Conservation (phyloP, 2,888 invertebrate genomes). For the Dione juno region DNA sequence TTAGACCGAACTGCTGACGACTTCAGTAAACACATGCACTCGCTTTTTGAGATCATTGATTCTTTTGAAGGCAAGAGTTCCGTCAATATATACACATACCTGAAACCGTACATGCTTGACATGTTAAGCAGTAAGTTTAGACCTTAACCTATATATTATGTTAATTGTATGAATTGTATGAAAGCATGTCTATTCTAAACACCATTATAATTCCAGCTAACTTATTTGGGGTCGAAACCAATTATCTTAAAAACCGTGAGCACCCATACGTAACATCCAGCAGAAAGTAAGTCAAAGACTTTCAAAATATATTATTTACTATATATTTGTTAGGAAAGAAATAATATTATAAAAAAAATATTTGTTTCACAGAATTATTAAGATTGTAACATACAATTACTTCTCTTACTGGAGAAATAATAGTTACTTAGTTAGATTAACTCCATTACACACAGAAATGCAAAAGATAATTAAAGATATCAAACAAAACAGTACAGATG, state of each 20-base stretch:
- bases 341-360: no score
- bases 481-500: slow-evolving; percentile 47
- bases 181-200: background rate
- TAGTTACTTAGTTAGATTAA: slow-evolving; percentile 48
- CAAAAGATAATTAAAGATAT: slow-evolving; percentile 50
- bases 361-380: slow-evolving; percentile 49
- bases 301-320: background rate
- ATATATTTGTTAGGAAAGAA: no score
- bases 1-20: slow-evolving; percentile 49
- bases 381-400: slow-evolving; percentile 51
- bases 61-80: slow-evolving; percentile 42
- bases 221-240: slow-evolving; percentile 52
- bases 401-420: slow-evolving; percentile 57
- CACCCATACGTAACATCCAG: slow-evolving; percentile 52
- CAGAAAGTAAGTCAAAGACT: slow-evolving; percentile 47
- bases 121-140: slow-evolving; percentile 51
- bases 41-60: slow-evolving; percentile 50
- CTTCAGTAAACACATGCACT: slow-evolving; percentile 49
- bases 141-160: background rate
- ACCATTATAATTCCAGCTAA: slow-evolving; percentile 46
- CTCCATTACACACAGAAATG: slow-evolving; percentile 53
- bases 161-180: background rate
- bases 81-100: slow-evolving; percentile 52
- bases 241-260: slow-evolving; percentile 49
- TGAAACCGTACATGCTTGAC: slow-evolving; percentile 56